Base-by-base conservation (phyloP, 1,140 invertebrate species). In the Scaptomyza montana region DNA sequence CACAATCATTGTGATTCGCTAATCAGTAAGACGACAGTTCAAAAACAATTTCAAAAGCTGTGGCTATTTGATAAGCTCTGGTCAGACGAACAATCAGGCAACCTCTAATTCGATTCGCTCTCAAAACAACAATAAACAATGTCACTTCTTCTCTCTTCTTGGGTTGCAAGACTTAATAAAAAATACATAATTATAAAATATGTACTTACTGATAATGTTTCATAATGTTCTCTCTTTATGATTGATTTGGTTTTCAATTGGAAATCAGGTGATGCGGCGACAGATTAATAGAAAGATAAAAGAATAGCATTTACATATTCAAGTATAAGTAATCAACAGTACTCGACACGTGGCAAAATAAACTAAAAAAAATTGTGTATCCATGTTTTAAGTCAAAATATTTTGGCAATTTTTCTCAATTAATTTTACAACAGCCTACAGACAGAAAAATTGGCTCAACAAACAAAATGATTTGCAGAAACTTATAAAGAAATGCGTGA, bases 401-500 rank as follows among this genome's bases (percentile, higher is more conserved):
- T 63, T 50, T 56, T 28, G 21, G 3, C 46, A 57, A 75, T 78
- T 66, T 55, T 49, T 70, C 61, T 70, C 66, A 61, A 75, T 78
- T 70, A 65, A 77, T 65, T 74, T 25, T 25, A 33, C 46, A 46
- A 45, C 43, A 49, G 56, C 33, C 1, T 1, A 0, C 21, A 28
- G 25, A 28, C n/a, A 50, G 30, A 51, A 12, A 36, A 53, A 62
- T 62, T 68, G 49, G 13, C 41, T 45, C 25, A 45, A 69, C 63
- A 78, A 78, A 78, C 74, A 76, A 65, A 76, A 78, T 78, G 77
- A 78, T 69, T 78, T 73, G 74, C 77, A 77, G 8, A 72, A 73
- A 63, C 61, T 51, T 61, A 12, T 50, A 57, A 81, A 9, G 55
- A 76, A 78, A 80, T 86, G 82, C 82, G 82, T 78, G 1, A 86